Evolutionary conservation across 2,888 invertebrate species (phyloP).

Genomic region (Philopedon plagiatum): DNA sequence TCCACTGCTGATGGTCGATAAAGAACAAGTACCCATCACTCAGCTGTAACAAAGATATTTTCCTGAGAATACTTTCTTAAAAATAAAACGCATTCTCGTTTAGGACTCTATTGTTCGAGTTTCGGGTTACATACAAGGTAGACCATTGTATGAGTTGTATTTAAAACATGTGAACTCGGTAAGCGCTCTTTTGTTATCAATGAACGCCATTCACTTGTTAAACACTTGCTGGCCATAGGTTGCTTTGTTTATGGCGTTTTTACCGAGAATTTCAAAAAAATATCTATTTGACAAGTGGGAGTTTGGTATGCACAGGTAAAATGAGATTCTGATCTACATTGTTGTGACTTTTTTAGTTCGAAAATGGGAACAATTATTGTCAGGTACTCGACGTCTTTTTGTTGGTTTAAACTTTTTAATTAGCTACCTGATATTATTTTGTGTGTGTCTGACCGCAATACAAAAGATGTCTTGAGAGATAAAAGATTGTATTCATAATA

Average conservation of each 20-base stretch:
- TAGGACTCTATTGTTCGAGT: constrained; percentile 53
- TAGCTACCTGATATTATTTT: constrained; percentile 44
- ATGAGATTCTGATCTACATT: constrained; percentile 44
- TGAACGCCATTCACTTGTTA: constrained; percentile 64
- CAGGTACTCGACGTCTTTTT: constrained; percentile 40
- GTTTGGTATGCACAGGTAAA: constrained; percentile 43
- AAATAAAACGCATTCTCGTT: constrained; percentile 30
- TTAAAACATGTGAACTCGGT: constrained; percentile 62
- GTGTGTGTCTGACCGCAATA: constrained; percentile 27
- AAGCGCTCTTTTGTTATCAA: constrained; percentile 62
- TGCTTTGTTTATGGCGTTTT: constrained; percentile 57
- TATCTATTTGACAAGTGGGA: constrained; percentile 52
- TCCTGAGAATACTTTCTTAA: constrained; percentile 23
- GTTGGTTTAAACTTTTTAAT: constrained; percentile 44
- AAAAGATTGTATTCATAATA: constrained; percentile 21
- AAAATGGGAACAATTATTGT: constrained; percentile 39
- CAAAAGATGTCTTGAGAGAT: background rate
- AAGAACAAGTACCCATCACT: constrained; percentile 24
- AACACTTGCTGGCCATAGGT: constrained; percentile 60
- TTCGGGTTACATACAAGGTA: constrained; percentile 65
- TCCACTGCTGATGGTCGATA: constrained; percentile 23
- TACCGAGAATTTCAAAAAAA: constrained; percentile 55
- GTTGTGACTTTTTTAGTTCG: constrained; percentile 44
- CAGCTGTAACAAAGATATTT: constrained; percentile 33
- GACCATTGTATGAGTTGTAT: constrained; percentile 59